phyloP scores from a whole-genome alignment of 2,888 invertebrate species.

The Parelbella ahira region DNA sequence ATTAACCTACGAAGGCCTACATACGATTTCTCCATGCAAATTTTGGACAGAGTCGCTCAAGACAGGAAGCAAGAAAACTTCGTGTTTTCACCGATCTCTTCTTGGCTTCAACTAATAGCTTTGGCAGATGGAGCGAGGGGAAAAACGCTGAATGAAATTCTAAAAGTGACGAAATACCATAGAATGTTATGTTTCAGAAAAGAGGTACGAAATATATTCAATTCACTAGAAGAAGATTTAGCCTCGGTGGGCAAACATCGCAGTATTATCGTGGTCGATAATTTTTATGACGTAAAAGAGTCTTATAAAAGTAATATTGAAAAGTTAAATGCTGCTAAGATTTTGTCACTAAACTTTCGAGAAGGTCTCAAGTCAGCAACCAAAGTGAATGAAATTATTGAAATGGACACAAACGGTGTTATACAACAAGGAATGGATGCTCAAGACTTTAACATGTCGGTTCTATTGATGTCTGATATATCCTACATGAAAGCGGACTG shows the following conservation, averaged over 20 bases:
- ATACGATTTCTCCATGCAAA: slow-evolving; percentile 38
- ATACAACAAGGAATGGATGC: slow-evolving; percentile 55
- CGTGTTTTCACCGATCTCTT: slow-evolving; percentile 54
- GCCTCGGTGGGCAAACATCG: slow-evolving; percentile 40
- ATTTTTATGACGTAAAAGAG: slow-evolving; percentile 38
- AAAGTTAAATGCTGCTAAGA: slow-evolving; percentile 41
- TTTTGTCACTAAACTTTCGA: slow-evolving; percentile 41
- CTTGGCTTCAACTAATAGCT: slow-evolving; percentile 56
- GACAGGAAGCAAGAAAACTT: slow-evolving; percentile 64
- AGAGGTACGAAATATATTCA: slow-evolving; percentile 28
- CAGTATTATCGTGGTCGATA: slow-evolving; percentile 41
- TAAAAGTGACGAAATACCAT: slow-evolving; percentile 46
- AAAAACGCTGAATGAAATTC: slow-evolving; percentile 48
- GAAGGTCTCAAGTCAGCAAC: slow-evolving; percentile 41
- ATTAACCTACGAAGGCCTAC: slow-evolving; percentile 35
- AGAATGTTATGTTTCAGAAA: slow-evolving; percentile 47
- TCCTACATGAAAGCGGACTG: slow-evolving; percentile 63
- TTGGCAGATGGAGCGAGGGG: slow-evolving; percentile 55
- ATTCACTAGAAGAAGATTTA: slow-evolving; percentile 49
- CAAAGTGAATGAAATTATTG: slow-evolving; percentile 55
- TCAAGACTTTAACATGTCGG: slow-evolving; percentile 44
- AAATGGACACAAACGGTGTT: slow-evolving; percentile 47
- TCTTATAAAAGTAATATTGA: slow-evolving; percentile 39
- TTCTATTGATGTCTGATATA: slow-evolving; percentile 52
- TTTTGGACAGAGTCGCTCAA: slow-evolving; percentile 36